A percentile compares a stretch with the other conserved stretches of the same genome.
phyloP scores from a whole-genome alignment of 2,113 vertebrate genomes.

The Lethenteron reissneri region DNA sequence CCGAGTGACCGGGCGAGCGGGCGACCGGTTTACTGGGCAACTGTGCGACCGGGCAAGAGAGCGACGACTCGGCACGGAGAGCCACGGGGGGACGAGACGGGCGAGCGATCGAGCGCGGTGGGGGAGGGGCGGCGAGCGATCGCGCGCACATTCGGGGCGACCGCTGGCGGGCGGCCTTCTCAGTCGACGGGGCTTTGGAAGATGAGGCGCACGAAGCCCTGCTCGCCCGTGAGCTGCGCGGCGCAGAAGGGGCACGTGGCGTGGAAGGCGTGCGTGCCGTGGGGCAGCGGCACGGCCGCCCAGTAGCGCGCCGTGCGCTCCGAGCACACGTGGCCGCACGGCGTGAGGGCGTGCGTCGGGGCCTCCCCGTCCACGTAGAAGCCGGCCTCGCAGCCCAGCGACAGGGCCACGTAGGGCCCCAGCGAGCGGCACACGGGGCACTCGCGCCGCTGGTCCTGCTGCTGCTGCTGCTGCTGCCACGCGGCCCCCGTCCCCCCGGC shows the following conservation, averaged over 20 bases:
- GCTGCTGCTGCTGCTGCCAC: no score
- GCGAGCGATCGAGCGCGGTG: no score
- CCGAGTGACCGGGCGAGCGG: no score
- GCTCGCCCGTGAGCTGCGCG: conserved; percentile 48
- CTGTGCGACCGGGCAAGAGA: no score
- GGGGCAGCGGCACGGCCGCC: conserved; percentile 78
- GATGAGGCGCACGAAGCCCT: conserved; percentile 74
- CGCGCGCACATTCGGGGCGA: no score
- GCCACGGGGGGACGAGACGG: no score
- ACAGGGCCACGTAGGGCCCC: conserved; percentile 80
- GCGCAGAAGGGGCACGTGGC: conserved; percentile 91
- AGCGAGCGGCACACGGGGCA: conserved; percentile 88
- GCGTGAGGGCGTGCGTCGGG: conserved; percentile 69
- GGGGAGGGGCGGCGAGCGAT: no score
- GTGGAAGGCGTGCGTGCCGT: conserved; percentile 89
- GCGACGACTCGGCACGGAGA: no score
- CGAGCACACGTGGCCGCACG: conserved; percentile 87
- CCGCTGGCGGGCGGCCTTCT: conserved; percentile 12
- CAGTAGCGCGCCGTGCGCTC: conserved; percentile 90
- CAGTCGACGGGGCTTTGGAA: conserved; percentile 93
- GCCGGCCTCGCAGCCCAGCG: conserved; percentile 78
- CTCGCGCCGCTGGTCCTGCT: conserved; percentile 28
- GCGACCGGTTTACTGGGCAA: no score
- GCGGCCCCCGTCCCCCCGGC: no score
- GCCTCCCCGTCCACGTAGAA: conserved; percentile 88